Percentiles rank a stretch among this genome's conserved stretches.
phyloP scores from a whole-genome alignment of 2,113 vertebrate genomes.

The Cheirogaleus medius region DNA sequence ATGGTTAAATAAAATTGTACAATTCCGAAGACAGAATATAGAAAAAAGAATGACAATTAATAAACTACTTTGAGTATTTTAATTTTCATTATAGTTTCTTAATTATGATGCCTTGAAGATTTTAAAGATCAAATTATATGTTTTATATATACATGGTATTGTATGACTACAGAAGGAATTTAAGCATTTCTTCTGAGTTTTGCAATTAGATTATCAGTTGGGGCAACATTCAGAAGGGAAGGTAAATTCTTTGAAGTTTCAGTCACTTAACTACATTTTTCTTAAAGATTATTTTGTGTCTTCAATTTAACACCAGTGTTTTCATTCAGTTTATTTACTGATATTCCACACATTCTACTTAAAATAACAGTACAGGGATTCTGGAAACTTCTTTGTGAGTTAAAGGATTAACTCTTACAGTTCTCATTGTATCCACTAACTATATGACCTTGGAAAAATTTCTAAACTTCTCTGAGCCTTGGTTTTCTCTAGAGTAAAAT shows the following conservation, averaged over 20 bases:
- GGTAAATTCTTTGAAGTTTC: neutral
- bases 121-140: constrained; percentile 8
- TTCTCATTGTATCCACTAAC: neutral
- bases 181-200: neutral
- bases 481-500: neutral
- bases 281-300: constrained; percentile 20
- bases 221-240: neutral
- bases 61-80: neutral
- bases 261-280: neutral
- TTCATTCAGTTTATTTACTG: neutral
- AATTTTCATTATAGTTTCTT: constrained; percentile 46
- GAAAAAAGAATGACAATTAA: constrained; percentile 25
- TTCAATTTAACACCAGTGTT: neutral
- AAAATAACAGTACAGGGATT: neutral
- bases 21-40: constrained; percentile 7
- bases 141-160: neutral
- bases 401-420: neutral
- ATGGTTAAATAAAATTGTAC: constrained; percentile 30
- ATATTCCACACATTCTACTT: neutral
- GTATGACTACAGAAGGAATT: neutral
- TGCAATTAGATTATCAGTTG: neutral
- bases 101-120: constrained; percentile 25
- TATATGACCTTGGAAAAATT: neutral
- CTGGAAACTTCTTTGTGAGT: neutral
- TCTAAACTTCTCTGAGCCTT: neutral